Evolutionary conservation across 1,140 invertebrate species (phyloP), one percentile per base, ranked within the genome.

Genomic region (Whitmania pigra): DNA sequence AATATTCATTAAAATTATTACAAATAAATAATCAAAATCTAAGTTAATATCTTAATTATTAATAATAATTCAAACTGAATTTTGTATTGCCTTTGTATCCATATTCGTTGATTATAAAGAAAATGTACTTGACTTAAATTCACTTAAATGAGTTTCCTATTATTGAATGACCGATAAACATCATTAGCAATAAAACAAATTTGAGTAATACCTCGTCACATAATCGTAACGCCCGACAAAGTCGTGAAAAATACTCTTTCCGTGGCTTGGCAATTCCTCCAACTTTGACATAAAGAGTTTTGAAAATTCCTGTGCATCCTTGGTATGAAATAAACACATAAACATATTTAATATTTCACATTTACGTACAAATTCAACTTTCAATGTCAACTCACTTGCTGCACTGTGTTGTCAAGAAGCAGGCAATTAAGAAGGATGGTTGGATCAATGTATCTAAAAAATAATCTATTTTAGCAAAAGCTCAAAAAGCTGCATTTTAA

Each of bases 271-370:
- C 11, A 63, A 25, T 54, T 83, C 82, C 78, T 87, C 87, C 18
- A 89, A 80, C 55, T 87, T 81, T 54, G 85, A 85, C 70, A 89
- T 81, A 75, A 89, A 86, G 31, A 89, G 79, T 77, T 88, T 88
- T 17, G 86, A 87, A 81, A 89, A 89, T 80, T 89, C 88, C 80
- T 89, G 86, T 43, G 88, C 88, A 84, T 89, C 88, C 83, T 89
- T 86, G 25, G 29, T 0, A 43, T 71, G 22, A 54, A 3, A 20
- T 13, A 22, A 71, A 27, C n/a, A n/a, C n/a, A n/a, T n/a, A n/a
- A n/a, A n/a, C n/a, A n/a, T n/a, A n/a, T n/a, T n/a, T n/a, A 63
- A 71, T 53, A 71, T 71, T 7, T 53, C 9, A 25, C 20, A 53
- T 49, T 71, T 15, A 54, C 5, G 7, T 71, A 17, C 40, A 31